A percentile compares a stretch with the other conserved stretches of the same genome.
Evolutionary conservation across 2,888 invertebrate genomes (phyloP).

Genomic region (Mantis religiosa): DNA sequence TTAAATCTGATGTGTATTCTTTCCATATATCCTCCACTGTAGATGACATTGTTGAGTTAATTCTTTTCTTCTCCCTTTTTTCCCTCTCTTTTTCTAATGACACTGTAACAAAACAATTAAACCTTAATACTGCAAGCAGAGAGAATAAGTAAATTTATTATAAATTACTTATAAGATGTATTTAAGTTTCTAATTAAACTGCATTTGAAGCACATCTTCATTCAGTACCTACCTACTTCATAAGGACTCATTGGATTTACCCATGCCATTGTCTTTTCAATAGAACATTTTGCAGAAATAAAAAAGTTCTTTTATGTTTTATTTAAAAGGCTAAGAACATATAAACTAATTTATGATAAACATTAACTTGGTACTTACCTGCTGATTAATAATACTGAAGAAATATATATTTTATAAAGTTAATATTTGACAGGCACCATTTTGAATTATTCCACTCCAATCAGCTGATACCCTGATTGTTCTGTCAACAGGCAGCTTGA

Average conservation of each 20-base stretch:
- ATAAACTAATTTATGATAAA: background rate
- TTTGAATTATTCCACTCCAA: background rate
- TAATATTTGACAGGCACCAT: background rate
- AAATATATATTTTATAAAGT: background rate
- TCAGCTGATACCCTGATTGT: background rate
- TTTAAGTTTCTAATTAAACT: background rate
- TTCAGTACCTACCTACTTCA: no score
- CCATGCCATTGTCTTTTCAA: background rate
- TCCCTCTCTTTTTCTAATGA: background rate
- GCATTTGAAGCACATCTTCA: background rate
- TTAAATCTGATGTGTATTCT: conserved; percentile 41
- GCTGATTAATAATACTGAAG: background rate
- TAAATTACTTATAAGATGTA: background rate
- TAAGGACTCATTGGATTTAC: background rate
- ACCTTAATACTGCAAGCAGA: background rate
- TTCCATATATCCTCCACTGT: conserved; percentile 42
- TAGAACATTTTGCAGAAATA: background rate
- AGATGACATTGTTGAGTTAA: background rate
- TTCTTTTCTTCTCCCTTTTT: background rate
- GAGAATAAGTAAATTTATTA: background rate
- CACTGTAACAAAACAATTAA: background rate
- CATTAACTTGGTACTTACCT: background rate
- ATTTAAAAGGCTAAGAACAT: background rate
- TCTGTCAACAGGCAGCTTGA: background rate
- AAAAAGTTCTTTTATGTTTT: background rate